These are phyloP conservation scores for Pocillopora verrucosa DNA, from an alignment of 64 coral and sea anemone species.

Conservation along the genomic window DNA sequence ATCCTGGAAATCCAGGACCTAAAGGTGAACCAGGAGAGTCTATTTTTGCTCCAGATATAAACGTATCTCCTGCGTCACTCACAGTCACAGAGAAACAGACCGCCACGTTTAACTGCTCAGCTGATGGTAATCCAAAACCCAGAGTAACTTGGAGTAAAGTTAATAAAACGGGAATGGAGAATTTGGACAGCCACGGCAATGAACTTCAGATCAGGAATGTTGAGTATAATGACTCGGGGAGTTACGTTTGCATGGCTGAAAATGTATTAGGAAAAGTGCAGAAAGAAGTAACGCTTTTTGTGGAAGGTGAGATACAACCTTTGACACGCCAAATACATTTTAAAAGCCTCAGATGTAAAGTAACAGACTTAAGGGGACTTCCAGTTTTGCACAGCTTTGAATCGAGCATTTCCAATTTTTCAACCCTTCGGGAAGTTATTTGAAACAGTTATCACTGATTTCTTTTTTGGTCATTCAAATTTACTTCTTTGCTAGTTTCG, in stretches of 20 bases:
- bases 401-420: no score
- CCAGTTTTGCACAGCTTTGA: not conserved
- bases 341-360: not conserved
- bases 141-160: conserved; percentile 27
- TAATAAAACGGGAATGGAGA: not conserved
- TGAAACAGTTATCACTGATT: no score
- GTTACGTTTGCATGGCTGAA: conserved; percentile 5
- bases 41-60: not conserved
- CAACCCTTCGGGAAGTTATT: no score
- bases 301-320: not conserved
- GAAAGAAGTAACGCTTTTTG: not conserved
- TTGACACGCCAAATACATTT: not conserved
- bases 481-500: no score
- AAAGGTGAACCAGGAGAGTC: conserved; percentile 21
- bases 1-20: conserved; percentile 1
- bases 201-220: not conserved
- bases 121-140: conserved; percentile 25
- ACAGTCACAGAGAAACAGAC: conserved; percentile 13
- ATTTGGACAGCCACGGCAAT: not conserved
- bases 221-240: conserved; percentile 21
- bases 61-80: conserved; percentile 16
- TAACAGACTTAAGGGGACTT: not conserved
- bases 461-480: no score
- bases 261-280: not conserved
- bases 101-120: conserved; percentile 28